A percentile compares a stretch with the other conserved stretches of the same genome.
Evolutionary conservation across 2,113 vertebrate genomes (phyloP).

Genomic region (Origma solitaria): DNA sequence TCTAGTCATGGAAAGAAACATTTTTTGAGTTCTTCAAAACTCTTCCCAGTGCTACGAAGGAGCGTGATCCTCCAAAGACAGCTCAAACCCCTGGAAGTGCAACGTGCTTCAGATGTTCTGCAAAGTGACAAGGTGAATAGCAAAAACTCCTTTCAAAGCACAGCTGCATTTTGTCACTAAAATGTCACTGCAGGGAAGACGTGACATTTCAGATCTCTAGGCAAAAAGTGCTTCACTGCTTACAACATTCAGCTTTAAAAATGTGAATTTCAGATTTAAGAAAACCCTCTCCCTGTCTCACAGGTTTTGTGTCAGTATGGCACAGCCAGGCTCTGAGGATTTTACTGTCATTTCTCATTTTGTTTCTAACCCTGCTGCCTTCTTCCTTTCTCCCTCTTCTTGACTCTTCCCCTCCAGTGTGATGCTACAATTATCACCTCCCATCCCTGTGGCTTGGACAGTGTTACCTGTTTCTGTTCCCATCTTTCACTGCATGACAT

Average conservation of each 20-base stretch:
- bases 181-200: conserved; percentile 11
- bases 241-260: background rate
- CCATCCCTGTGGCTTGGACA: background rate
- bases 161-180: conserved; percentile 46
- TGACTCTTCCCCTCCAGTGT: background rate
- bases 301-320: background rate
- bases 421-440: background rate
- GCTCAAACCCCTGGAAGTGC: background rate
- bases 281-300: background rate
- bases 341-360: background rate
- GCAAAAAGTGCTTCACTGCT: background rate
- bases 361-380: background rate
- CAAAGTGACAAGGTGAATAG: conserved; percentile 22
- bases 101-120: background rate
- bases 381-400: background rate
- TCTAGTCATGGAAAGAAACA: background rate
- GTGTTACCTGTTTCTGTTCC: background rate
- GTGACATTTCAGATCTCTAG: conserved; percentile 34
- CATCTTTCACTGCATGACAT: background rate
- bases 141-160: background rate
- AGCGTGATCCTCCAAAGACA: background rate
- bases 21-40: background rate
- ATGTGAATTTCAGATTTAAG: conserved; percentile 7
- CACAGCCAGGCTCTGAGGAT: background rate
- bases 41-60: background rate